phyloP scores from a whole-genome alignment of 2,797 vertebrate species.

The Ispidina picta region DNA sequence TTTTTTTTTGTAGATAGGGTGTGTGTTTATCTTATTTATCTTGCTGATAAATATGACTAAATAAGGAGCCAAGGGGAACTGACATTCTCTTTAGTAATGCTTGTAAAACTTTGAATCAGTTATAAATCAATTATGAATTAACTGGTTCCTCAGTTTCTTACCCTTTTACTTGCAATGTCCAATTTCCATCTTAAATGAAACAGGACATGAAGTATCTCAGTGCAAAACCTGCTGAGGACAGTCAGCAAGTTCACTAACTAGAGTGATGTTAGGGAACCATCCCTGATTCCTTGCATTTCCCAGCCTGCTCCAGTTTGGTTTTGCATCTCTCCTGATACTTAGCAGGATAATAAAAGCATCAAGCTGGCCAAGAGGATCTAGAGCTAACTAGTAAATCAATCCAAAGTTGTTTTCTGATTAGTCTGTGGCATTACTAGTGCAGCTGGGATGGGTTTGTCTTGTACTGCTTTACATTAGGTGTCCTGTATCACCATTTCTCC shows the following conservation, averaged over 20 bases:
- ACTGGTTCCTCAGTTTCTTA: neutral
- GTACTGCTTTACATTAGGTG: neutral
- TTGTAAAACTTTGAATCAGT: neutral
- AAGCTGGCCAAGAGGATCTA: neutral
- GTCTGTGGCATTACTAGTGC: neutral
- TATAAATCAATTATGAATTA: neutral
- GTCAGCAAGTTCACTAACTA: neutral
- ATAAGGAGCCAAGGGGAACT: neutral
- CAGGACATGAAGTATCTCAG: neutral
- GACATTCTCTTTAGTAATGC: neutral
- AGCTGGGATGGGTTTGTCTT: neutral
- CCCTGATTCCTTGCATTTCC: neutral
- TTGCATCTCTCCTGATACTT: neutral
- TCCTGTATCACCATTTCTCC: neutral
- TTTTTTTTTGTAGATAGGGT: neutral
- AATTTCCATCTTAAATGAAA: neutral
- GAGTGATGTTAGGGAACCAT: neutral
- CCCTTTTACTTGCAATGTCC: neutral
- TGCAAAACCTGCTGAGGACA: neutral
- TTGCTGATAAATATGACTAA: neutral
- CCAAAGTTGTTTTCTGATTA: neutral
- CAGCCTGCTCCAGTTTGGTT: neutral
- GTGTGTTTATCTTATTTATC: rapidly evolving
- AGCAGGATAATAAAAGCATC: neutral
- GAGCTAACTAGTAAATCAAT: neutral